phyloP scores from a whole-genome alignment of 2,888 invertebrate genomes.

The Trichacis sp. region DNA sequence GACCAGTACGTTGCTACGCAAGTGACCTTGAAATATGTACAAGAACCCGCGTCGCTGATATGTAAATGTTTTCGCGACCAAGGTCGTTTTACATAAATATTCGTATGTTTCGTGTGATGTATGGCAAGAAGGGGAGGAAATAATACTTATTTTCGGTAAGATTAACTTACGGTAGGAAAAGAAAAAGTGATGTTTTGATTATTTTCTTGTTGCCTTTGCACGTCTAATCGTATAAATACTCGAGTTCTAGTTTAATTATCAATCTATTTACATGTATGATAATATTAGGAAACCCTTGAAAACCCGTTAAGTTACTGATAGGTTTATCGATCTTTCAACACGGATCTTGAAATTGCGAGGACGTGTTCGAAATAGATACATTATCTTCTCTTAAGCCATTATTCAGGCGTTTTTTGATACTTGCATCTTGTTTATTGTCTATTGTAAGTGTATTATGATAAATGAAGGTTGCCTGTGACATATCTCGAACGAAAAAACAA shows the following conservation, averaged over 20 bases:
- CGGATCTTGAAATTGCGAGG: slow-evolving; percentile 41
- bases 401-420: slow-evolving; percentile 41
- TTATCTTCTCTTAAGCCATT: slow-evolving; percentile 38
- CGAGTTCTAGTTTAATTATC: slow-evolving; percentile 35
- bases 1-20: too few relatives aligned
- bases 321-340: slow-evolving; percentile 34
- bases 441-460: slow-evolving; percentile 23
- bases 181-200: slow-evolving; percentile 31
- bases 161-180: too few relatives aligned
- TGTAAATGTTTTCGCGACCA: slow-evolving; percentile 46
- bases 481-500: too few relatives aligned
- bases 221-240: slow-evolving; percentile 38
- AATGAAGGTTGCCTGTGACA: too few relatives aligned
- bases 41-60: slow-evolving; percentile 46
- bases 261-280: slow-evolving; percentile 42
- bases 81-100: slow-evolving; percentile 34
- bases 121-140: neutral
- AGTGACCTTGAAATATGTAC: too few relatives aligned
- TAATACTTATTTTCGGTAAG: slow-evolving; percentile 19
- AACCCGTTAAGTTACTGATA: slow-evolving; percentile 44
- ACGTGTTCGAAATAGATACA: slow-evolving; percentile 40
- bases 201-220: slow-evolving; percentile 11
- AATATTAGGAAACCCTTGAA: slow-evolving; percentile 45
- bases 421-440: slow-evolving; percentile 44
- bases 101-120: neutral